These are phyloP conservation scores for Nephrotoma appendiculata DNA, from an alignment of 2,888 invertebrate genomes.

Conservation along the genomic window DNA sequence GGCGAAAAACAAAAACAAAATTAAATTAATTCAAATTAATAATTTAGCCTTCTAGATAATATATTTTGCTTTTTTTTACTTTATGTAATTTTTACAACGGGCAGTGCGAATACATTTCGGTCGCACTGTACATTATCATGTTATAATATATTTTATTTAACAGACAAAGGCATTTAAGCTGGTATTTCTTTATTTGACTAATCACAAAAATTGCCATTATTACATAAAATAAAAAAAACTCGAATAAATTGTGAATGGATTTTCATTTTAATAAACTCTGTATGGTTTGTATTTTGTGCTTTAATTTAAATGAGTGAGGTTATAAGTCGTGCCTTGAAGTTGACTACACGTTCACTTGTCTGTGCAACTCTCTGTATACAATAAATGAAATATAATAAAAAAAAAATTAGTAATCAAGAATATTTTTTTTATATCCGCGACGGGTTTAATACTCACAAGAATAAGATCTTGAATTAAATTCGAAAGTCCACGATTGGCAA, in stretches of 20 bases:
- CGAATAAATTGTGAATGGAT: neutral
- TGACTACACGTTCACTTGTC: constrained; percentile 81
- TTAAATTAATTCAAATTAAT: neutral
- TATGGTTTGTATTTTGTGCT: neutral
- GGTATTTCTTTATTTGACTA: neutral
- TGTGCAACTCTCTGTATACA: constrained; percentile 59
- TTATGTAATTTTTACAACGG: neutral
- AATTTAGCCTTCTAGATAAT: neutral
- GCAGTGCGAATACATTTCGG: neutral
- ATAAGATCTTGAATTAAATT: constrained; percentile 79
- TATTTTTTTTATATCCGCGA: neutral
- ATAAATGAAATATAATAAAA: neutral
- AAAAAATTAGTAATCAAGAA: constrained; percentile 14
- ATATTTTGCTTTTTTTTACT: neutral
- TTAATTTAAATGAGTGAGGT: constrained; percentile 67
- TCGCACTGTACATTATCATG: neutral
- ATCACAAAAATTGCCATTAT: neutral
- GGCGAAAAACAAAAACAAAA: neutral
- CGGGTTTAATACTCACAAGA: constrained; percentile 41
- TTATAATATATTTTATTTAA: neutral
- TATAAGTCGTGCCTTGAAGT: constrained; percentile 84
- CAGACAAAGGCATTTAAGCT: neutral
- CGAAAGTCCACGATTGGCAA: constrained; percentile 75
- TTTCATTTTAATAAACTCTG: neutral
- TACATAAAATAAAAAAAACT: neutral